Evolutionary conservation across 2,113 vertebrate genomes (phyloP).

Genomic region (Lepidiolamprologus cunningtoni): DNA sequence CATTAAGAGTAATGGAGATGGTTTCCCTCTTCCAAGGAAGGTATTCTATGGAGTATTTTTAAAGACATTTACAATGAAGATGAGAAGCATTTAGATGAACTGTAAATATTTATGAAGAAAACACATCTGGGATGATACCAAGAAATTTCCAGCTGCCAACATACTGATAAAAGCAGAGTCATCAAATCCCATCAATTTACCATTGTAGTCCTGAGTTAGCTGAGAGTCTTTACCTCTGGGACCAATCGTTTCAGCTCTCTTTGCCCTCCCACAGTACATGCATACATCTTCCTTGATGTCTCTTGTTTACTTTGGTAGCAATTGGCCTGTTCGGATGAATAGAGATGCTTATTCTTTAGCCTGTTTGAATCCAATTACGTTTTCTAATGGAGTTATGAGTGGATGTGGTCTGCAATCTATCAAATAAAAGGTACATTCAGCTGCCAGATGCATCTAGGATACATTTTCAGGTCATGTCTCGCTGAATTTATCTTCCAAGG

Average conservation of each 20-base stretch:
- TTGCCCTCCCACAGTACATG: neutral
- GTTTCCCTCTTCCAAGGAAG: no score
- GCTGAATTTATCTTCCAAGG: neutral
- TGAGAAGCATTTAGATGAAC: no score
- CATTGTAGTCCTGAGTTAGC: neutral
- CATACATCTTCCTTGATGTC: neutral
- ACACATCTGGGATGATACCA: no score
- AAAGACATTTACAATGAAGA: no score
- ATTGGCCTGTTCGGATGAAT: neutral
- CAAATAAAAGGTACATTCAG: neutral
- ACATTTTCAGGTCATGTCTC: neutral
- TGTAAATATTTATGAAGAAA: no score
- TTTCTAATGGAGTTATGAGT: constrained; percentile 15
- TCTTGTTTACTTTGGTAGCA: neutral
- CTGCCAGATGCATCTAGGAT: neutral
- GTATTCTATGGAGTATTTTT: no score
- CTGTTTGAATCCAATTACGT: constrained; percentile 16
- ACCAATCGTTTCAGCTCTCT: neutral
- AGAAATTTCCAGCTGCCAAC: neutral
- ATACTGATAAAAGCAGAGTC: neutral
- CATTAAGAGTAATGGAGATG: no score
- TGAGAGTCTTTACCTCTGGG: neutral
- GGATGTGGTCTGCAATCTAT: constrained; percentile 6
- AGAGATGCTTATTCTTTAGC: neutral
- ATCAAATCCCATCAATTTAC: neutral